A percentile compares a stretch with the other conserved stretches of the same genome.
These are phyloP conservation scores for Neosilurus mollespiculum DNA, from an alignment of 2,797 vertebrate species.

Conservation along the genomic window DNA sequence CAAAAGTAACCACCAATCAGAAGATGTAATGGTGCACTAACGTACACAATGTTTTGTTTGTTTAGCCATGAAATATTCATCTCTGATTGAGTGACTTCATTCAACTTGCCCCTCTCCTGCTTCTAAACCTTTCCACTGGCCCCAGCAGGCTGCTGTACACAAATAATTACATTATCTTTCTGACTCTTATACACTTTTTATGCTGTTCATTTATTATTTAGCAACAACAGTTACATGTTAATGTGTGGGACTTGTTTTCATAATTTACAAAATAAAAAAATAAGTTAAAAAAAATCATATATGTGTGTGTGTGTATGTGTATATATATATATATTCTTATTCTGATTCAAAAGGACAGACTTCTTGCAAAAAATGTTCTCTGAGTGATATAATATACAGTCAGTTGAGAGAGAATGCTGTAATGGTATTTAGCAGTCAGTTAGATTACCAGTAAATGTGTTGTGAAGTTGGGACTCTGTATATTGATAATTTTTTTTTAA, in stretches of 20 bases:
- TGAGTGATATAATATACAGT: neutral
- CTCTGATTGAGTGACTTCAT: slow-evolving; percentile 11
- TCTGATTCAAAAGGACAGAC: too few species aligned
- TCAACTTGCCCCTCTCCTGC: neutral
- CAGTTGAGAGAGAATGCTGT: neutral
- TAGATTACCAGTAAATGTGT: neutral
- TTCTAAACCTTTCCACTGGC: slow-evolving; percentile 9
- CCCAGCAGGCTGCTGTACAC: neutral
- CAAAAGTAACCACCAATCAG: neutral
- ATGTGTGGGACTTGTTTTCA: neutral
- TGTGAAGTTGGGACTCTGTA: neutral
- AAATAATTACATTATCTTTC: slow-evolving; percentile 30
- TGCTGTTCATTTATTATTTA: slow-evolving; percentile 43
- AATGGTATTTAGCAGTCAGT: neutral
- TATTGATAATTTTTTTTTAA: neutral
- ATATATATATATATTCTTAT: too few species aligned
- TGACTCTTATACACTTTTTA: slow-evolving; percentile 40
- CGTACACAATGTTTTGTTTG: neutral
- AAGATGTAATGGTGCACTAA: neutral
- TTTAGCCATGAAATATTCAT: slow-evolving; percentile 39
- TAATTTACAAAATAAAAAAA: slow-evolving; percentile 7
- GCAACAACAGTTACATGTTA: neutral
- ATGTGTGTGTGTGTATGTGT: too few species aligned
- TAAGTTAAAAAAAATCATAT: too few species aligned
- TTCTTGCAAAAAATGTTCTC: too few species aligned